A percentile compares a stretch with the other conserved stretches of the same genome.
These are phyloP conservation scores for Actinia tenebrosa DNA, from an alignment of 64 coral and sea anemone species.

Conservation along the genomic window DNA sequence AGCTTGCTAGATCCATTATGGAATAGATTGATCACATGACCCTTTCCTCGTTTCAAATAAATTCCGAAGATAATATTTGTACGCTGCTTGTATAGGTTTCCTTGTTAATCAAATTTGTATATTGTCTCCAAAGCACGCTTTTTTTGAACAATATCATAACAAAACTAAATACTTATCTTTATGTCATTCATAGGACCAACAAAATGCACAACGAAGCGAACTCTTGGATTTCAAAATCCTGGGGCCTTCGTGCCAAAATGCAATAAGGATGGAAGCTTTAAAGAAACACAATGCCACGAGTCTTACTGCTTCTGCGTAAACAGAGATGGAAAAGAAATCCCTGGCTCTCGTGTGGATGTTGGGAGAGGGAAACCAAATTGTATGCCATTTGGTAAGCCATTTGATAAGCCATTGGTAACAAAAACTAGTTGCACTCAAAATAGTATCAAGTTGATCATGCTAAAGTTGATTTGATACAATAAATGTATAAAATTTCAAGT, in stretches of 20 bases:
- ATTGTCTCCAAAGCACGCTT: too few relatives aligned
- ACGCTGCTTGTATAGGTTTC: too few relatives aligned
- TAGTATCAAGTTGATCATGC: too few relatives aligned
- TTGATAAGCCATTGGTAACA: not conserved
- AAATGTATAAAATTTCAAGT: too few relatives aligned
- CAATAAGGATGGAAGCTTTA: constrained; percentile 9
- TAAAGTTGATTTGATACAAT: too few relatives aligned
- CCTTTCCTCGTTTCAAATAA: too few relatives aligned
- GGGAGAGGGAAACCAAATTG: not conserved
- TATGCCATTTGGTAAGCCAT: not conserved
- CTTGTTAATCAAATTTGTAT: too few relatives aligned
- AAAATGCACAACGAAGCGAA: constrained; percentile 1
- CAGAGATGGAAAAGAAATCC: constrained; percentile 42
- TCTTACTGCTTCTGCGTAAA: constrained; percentile 68
- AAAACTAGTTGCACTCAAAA: not conserved
- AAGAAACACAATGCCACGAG: constrained; percentile 28
- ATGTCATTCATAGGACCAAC: constrained; percentile 1
- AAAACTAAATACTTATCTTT: not conserved
- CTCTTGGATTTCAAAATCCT: not conserved
- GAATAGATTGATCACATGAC: too few relatives aligned
- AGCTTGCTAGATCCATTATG: too few relatives aligned
- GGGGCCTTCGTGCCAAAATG: constrained; percentile 7
- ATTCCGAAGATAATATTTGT: too few relatives aligned
- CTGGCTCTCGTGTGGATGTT: not conserved
- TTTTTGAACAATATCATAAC: too few relatives aligned